These are phyloP conservation scores for Synanthedon andrenaeformis DNA, from an alignment of 2,888 invertebrate genomes.

Conservation along the genomic window DNA sequence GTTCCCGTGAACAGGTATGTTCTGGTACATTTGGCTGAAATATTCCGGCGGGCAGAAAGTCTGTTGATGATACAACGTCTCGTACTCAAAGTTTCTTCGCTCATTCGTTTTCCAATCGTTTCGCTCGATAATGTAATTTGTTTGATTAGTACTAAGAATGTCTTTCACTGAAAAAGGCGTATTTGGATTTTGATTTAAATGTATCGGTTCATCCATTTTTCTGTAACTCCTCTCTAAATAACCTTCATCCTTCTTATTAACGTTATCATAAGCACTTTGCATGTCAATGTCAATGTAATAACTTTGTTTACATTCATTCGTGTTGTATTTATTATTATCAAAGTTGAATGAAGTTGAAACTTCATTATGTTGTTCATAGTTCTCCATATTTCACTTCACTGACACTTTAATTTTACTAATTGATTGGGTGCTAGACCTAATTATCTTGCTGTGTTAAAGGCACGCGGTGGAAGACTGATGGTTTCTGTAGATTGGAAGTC, in stretches of 20 bases:
- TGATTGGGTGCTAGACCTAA: conserved; percentile 24
- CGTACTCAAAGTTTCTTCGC: conserved; percentile 34
- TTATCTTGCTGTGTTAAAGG: conserved; percentile 34
- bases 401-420: conserved; percentile 32
- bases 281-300: conserved; percentile 26
- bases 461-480: conserved; percentile 57
- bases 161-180: conserved; percentile 62
- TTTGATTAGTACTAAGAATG: conserved; percentile 47
- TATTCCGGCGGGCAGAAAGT: conserved; percentile 42
- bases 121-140: conserved; percentile 39
- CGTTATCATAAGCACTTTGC: conserved; percentile 8
- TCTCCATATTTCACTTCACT: conserved; percentile 39
- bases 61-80: conserved; percentile 37
- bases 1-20: conserved; percentile 37
- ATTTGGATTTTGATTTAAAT: conserved; percentile 22
- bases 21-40: conserved; percentile 38
- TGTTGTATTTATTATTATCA: conserved; percentile 40
- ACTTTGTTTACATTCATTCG: conserved; percentile 39
- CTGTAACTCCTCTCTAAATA: conserved; percentile 23
- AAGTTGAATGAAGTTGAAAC: conserved; percentile 47
- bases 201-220: conserved; percentile 32
- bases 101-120: conserved; percentile 48
- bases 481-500: conserved; percentile 34
- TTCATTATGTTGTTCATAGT: conserved; percentile 52
- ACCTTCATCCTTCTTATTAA: conserved; percentile 22